Conservation (phyloP, 64 coral and sea anemone species). For the Astreopora myriophthalma region DNA sequence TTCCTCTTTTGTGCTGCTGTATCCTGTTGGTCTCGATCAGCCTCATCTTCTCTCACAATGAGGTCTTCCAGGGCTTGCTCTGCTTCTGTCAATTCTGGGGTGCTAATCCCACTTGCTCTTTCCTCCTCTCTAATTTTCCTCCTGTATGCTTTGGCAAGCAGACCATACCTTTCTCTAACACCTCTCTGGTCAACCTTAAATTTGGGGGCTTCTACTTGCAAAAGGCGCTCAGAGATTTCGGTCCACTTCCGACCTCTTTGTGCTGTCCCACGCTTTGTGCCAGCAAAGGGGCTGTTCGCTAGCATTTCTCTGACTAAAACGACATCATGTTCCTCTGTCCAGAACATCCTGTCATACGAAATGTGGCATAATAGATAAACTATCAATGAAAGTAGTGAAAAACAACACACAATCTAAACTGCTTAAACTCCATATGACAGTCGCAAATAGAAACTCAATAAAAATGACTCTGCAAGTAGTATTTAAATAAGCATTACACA, state of each 20-base stretch:
- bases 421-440: neutral
- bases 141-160: constrained; percentile 15
- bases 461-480: constrained; percentile 10
- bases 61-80: constrained; percentile 17
- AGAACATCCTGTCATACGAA: too few species aligned
- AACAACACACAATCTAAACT: too few species aligned
- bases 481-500: neutral
- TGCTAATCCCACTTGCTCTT: constrained; percentile 33
- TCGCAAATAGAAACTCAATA: neutral
- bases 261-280: too few species aligned
- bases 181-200: too few species aligned
- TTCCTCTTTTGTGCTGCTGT: too few species aligned
- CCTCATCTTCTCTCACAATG: too few species aligned
- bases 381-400: too few species aligned
- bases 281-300: too few species aligned
- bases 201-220: constrained; percentile 28
- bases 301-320: too few species aligned
- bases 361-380: too few species aligned
- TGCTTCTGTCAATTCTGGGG: constrained; percentile 24
- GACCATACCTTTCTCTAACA: too few species aligned
- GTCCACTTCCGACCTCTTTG: constrained; percentile 38
- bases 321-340: too few species aligned
- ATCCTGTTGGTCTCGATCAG: constrained; percentile 28
- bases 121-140: neutral
- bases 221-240: constrained; percentile 28